These are phyloP conservation scores for Cydia strobilella DNA, from an alignment of 1,140 invertebrate species.

Conservation along the genomic window DNA sequence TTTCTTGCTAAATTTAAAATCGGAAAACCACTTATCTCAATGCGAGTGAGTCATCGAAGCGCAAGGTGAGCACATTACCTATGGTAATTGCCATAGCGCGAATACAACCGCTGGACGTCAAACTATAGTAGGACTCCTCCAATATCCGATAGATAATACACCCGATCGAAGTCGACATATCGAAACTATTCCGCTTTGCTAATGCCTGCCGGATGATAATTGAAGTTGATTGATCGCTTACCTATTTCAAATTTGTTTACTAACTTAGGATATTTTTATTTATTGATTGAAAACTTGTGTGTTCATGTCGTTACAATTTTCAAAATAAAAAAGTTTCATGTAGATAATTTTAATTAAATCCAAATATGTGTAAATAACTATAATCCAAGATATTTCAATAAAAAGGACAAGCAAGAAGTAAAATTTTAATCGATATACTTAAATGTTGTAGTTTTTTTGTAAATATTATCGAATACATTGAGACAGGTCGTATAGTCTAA, in stretches of 20 bases:
- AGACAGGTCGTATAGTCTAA: no score
- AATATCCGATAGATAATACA: conserved; percentile 8
- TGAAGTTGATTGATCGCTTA: neutral
- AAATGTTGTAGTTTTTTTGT: no score
- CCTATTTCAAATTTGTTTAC: neutral
- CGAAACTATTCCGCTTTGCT: neutral
- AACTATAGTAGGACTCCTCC: neutral
- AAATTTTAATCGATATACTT: no score
- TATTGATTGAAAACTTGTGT: neutral
- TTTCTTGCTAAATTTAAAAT: conserved; percentile 16
- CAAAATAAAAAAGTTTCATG: no score
- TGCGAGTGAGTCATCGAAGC: conserved; percentile 8
- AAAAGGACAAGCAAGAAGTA: no score
- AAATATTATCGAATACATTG: no score
- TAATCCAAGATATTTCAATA: no score
- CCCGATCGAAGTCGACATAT: conserved; percentile 6
- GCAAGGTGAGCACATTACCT: neutral
- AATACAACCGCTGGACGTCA: conserved; percentile 23
- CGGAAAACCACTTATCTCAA: conserved; percentile 16
- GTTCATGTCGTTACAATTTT: neutral
- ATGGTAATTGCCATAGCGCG: neutral
- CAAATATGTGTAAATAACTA: no score
- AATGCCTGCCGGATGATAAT: neutral
- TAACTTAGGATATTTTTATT: neutral
- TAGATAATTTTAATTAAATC: no score